phyloP scores from a whole-genome alignment of 92 coral and sea anemone genomes.

The Actinernus sp. region DNA sequence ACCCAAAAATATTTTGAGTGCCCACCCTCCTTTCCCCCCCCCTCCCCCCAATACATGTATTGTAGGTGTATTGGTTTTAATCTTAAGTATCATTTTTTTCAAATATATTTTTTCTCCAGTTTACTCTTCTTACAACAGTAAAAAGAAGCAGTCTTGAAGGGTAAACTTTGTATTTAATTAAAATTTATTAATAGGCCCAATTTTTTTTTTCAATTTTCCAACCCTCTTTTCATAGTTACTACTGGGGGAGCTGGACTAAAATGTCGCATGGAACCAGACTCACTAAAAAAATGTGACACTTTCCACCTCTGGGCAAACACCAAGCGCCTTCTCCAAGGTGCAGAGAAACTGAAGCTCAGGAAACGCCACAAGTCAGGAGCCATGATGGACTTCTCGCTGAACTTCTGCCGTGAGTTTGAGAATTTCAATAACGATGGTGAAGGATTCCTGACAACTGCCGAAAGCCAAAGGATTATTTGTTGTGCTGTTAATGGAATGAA shows the following conservation, averaged over 20 bases:
- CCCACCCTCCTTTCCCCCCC: no score
- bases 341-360: slow-evolving; percentile 83
- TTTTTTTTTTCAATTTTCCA: background rate
- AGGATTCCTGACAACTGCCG: slow-evolving; percentile 78
- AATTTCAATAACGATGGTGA: slow-evolving; percentile 69
- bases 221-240: slow-evolving; percentile 34
- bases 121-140: no score
- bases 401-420: slow-evolving; percentile 69
- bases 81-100: no score
- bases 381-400: slow-evolving; percentile 78
- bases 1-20: no score
- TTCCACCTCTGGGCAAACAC: slow-evolving; percentile 83
- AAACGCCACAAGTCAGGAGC: slow-evolving; percentile 82
- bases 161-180: no score
- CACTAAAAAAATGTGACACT: slow-evolving; percentile 87
- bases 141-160: no score
- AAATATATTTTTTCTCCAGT: no score
- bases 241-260: slow-evolving; percentile 91
- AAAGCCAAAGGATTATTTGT: slow-evolving; percentile 69
- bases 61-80: no score
- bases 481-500: slow-evolving; percentile 76
- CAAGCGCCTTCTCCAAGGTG: slow-evolving; percentile 83
- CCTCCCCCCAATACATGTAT: no score
- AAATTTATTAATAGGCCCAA: background rate
- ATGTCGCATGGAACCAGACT: slow-evolving; percentile 69